Percentiles rank a stretch among this genome's conserved stretches.
Evolutionary conservation across 2,113 vertebrate species (phyloP).

Genomic region (Xenopus borealis): DNA sequence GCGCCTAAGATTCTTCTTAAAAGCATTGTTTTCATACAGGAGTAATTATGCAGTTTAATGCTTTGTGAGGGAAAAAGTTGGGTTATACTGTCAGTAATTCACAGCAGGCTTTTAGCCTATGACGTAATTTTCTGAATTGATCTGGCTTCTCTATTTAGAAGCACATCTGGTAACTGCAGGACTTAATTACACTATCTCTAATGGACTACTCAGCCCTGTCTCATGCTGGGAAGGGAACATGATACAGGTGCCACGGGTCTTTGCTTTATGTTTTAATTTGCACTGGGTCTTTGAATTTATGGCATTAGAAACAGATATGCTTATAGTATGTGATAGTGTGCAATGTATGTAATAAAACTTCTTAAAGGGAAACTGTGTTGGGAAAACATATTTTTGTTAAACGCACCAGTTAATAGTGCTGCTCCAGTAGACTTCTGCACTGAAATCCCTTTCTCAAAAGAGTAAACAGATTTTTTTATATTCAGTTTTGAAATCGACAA

Average conservation of each 20-base stretch:
- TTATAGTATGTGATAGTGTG: too few species aligned
- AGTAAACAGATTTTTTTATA: too few species aligned
- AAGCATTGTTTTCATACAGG: constrained; percentile 22
- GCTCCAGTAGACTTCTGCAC: too few species aligned
- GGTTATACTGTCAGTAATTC: constrained; percentile 33
- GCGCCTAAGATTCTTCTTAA: background rate
- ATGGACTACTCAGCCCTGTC: constrained; percentile 32
- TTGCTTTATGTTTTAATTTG: background rate
- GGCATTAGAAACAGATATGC: too few species aligned
- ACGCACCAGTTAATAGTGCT: too few species aligned
- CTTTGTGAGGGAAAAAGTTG: constrained; percentile 17
- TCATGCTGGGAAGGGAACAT: constrained; percentile 38
- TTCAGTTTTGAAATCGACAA: too few species aligned
- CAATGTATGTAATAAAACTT: too few species aligned
- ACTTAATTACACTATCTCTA: constrained; percentile 42
- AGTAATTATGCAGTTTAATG: constrained; percentile 24
- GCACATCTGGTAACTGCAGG: constrained; percentile 40
- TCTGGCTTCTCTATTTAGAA: constrained; percentile 35
- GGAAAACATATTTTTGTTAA: too few species aligned
- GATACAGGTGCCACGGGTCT: constrained; percentile 30
- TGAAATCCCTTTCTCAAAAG: too few species aligned
- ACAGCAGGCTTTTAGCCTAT: constrained; percentile 32
- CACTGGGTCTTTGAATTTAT: too few species aligned
- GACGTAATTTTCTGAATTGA: constrained; percentile 41
- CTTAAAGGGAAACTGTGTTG: too few species aligned